phyloP scores from a whole-genome alignment of 2,888 invertebrate species.

The Bellardia pandia region DNA sequence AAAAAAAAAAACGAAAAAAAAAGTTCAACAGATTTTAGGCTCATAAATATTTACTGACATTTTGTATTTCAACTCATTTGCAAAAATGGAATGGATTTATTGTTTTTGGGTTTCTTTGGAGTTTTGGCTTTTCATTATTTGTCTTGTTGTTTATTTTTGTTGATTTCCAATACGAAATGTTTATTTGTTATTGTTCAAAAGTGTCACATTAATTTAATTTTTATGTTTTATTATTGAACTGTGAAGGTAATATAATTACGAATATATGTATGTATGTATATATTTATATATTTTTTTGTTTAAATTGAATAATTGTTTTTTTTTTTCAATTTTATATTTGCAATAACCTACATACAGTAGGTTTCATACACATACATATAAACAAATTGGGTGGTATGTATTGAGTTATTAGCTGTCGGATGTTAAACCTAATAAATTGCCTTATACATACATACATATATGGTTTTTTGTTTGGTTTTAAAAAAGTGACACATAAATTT shows the following conservation, averaged over 20 bases:
- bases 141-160: slow-evolving; percentile 55
- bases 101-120: slow-evolving; percentile 41
- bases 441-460: not conserved
- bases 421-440: slow-evolving; percentile 15
- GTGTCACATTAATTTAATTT: slow-evolving; percentile 72
- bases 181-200: slow-evolving; percentile 70
- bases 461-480: not conserved
- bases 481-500: not conserved
- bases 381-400: slow-evolving; percentile 42
- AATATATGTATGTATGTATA: not conserved
- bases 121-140: slow-evolving; percentile 41
- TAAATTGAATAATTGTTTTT: slow-evolving; percentile 19
- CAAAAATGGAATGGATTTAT: slow-evolving; percentile 66
- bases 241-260: slow-evolving; percentile 58
- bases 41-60: slow-evolving; percentile 69
- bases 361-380: not conserved
- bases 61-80: slow-evolving; percentile 66
- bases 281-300: slow-evolving; percentile 5
- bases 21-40: slow-evolving; percentile 34
- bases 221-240: slow-evolving; percentile 70
- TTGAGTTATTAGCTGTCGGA: slow-evolving; percentile 10
- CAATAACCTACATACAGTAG: slow-evolving; percentile 12
- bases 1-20: not conserved
- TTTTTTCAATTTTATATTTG: not conserved
- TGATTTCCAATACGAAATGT: slow-evolving; percentile 63